These are phyloP conservation scores for Patella caerulea DNA, from an alignment of 2,888 invertebrate genomes.

Conservation along the genomic window DNA sequence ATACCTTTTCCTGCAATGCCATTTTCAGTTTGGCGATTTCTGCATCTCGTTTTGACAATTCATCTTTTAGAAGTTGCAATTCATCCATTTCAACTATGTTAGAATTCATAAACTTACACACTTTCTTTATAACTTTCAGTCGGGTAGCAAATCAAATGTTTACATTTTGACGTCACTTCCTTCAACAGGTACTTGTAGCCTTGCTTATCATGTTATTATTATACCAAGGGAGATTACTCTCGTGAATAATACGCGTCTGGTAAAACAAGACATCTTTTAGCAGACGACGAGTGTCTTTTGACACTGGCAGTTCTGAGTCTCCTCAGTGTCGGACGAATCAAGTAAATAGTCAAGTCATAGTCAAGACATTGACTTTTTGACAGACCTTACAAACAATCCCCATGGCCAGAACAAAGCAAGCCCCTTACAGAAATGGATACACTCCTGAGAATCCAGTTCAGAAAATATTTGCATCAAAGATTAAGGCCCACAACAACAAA, in stretches of 20 bases:
- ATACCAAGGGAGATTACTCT: no score
- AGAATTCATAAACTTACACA: background rate
- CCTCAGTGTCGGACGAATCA: no score
- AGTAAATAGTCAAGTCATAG: no score
- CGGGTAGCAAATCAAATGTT: constrained; percentile 20
- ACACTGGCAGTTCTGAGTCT: no score
- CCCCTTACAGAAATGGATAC: constrained; percentile 8
- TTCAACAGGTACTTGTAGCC: background rate
- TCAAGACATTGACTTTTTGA: no score
- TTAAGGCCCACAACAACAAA: background rate
- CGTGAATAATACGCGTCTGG: no score
- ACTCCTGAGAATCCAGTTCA: constrained; percentile 6
- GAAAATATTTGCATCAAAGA: constrained; percentile 20
- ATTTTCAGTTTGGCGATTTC: constrained; percentile 39
- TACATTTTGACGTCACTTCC: constrained; percentile 21
- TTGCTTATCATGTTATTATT: background rate
- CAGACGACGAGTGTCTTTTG: constrained; percentile 11
- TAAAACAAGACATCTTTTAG: background rate
- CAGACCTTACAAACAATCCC: no score
- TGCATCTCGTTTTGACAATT: constrained; percentile 34
- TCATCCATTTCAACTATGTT: constrained; percentile 18
- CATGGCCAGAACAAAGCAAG: constrained; percentile 31
- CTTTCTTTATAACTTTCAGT: background rate
- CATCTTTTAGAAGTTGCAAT: constrained; percentile 25
- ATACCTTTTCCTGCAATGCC: constrained; percentile 23